Conservation (phyloP, 2,113 vertebrate genomes). For the Notothenia rossii region DNA sequence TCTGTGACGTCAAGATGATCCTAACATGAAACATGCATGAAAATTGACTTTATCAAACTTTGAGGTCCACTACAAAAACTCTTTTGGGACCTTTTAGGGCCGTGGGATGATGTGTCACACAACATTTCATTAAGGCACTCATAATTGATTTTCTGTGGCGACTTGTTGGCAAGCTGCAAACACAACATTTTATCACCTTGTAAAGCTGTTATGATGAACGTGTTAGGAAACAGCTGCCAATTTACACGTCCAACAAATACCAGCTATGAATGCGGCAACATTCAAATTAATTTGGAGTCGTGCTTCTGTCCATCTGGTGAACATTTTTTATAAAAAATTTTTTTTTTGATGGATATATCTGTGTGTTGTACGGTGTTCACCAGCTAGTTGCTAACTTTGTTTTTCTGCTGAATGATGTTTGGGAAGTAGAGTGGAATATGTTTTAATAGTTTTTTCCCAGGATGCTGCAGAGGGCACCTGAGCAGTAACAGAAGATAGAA, state of each 20-base stretch:
- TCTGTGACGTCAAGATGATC: background rate
- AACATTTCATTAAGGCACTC: background rate
- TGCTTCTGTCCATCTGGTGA: background rate
- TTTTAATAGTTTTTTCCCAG: background rate
- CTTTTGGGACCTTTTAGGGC: background rate
- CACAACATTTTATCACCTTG: conserved; percentile 12
- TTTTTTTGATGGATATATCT: conserved; percentile 1
- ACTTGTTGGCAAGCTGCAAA: conserved; percentile 1
- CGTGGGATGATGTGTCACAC: background rate
- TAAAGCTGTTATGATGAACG: background rate
- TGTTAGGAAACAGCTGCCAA: background rate
- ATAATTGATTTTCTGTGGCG: background rate
- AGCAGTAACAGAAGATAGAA: background rate
- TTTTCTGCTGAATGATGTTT: background rate
- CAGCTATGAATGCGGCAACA: background rate
- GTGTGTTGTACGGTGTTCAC: background rate
- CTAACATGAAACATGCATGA: background rate
- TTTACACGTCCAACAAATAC: background rate
- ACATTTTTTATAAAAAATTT: no score
- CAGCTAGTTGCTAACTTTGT: background rate
- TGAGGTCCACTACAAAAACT: no score
- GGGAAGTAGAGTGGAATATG: no score
- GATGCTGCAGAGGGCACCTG: background rate
- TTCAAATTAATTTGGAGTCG: background rate
- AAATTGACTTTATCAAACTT: background rate